A percentile compares a stretch with the other conserved stretches of the same genome.
phyloP scores from a whole-genome alignment of 2,113 vertebrate species.

The Gallinago paraguaiae region DNA sequence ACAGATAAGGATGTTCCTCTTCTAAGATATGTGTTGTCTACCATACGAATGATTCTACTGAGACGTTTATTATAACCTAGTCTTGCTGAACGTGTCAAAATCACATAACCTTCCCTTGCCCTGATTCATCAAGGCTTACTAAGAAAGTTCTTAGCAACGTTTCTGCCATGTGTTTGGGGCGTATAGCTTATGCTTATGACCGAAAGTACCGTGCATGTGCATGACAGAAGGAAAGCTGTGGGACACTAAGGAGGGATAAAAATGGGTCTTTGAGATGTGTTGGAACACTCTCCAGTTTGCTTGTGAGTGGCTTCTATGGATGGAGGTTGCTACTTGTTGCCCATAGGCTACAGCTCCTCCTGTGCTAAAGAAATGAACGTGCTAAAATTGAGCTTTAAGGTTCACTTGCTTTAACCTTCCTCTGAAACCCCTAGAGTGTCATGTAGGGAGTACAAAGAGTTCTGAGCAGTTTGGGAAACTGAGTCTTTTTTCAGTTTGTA shows the following conservation, averaged over 20 bases:
- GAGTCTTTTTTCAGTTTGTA: neutral
- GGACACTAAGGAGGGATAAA: neutral
- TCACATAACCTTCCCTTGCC: neutral
- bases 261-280: neutral
- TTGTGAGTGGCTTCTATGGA: fast-evolving
- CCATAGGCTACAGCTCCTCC: neutral
- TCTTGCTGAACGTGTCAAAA: neutral
- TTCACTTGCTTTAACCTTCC: neutral
- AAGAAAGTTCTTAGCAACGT: neutral
- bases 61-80: neutral
- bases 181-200: fast-evolving
- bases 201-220: neutral
- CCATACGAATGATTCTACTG: neutral
- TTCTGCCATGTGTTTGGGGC: neutral
- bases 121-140: neutral
- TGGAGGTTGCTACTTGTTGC: neutral
- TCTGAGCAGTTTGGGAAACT: neutral
- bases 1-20: neutral
- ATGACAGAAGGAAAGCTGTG: neutral
- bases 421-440: neutral
- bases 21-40: neutral
- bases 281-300: neutral
- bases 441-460: neutral
- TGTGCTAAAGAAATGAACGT: neutral
- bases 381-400: neutral